These are phyloP conservation scores for Disparrhopalites patrizii DNA, from an alignment of 2,888 invertebrate species.

Conservation along the genomic window DNA sequence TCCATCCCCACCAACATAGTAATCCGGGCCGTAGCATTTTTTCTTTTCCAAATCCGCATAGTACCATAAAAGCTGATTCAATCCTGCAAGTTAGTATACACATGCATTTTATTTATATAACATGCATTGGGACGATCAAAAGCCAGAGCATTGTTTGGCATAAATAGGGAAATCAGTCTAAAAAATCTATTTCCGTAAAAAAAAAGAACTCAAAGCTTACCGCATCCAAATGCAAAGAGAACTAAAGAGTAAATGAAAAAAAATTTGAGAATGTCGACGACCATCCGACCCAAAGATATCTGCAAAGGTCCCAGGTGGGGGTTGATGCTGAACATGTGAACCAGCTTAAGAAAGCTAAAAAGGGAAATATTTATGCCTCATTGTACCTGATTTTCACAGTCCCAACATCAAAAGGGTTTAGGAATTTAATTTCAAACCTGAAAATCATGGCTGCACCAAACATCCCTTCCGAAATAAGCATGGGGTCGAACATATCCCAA, in stretches of 20 bases:
- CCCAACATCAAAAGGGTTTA: too few relatives aligned
- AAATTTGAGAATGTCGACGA: slow-evolving; percentile 88
- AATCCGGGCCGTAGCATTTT: slow-evolving; percentile 59
- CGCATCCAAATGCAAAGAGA: slow-evolving; percentile 88
- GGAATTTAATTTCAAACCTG: slow-evolving; percentile 56
- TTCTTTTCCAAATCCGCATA: slow-evolving; percentile 83
- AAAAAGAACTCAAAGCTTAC: slow-evolving; percentile 59
- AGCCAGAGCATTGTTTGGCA: neutral
- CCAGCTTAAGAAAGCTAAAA: slow-evolving; percentile 81
- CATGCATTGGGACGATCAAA: too few relatives aligned
- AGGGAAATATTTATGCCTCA: neutral
- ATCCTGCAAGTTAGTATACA: too few relatives aligned
- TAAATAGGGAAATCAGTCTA: too few relatives aligned
- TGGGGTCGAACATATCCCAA: slow-evolving; percentile 91
- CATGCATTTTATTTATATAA: too few relatives aligned
- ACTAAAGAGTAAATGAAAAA: slow-evolving; percentile 84
- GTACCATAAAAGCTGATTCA: slow-evolving; percentile 90
- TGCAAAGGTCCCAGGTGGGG: slow-evolving; percentile 89
- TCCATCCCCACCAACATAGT: neutral
- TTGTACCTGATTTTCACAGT: too few relatives aligned
- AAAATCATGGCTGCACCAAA: slow-evolving; percentile 95
- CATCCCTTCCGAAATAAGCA: slow-evolving; percentile 84
- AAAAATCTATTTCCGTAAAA: too few relatives aligned
- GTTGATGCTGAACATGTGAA: slow-evolving; percentile 80
- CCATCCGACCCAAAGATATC: slow-evolving; percentile 84